Base-by-base conservation (phyloP, 2,888 invertebrate species). In the Xylota sylvarum region DNA sequence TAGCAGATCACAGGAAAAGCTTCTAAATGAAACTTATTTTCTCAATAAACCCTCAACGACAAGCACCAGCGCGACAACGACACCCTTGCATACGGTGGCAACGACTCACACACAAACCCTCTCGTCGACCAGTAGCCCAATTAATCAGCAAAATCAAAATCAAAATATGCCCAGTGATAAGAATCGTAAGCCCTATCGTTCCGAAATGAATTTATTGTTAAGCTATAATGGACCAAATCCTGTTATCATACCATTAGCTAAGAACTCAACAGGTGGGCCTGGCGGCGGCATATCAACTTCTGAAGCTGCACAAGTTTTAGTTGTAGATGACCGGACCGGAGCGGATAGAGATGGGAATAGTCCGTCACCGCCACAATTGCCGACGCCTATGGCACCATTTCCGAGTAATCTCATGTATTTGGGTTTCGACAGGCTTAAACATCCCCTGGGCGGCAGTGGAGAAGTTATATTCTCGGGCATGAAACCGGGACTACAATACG, bases 201-300 rank as follows among this genome's bases (percentile, higher is more conserved):
- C 93, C 4, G 93, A 93, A 90, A 92, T 93, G 91, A 93, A 92
- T 88, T 88, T 93, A 48, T 89, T 92, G 74, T 88, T 93, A 56
- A 91, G 90, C 43, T 93, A 92, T 78, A 91, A 91, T 55, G 92
- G 91, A 84, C 81, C 89, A 74, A 90, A 90, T 88, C 88, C 91
- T 10, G 90, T 90, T 10, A 90, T 89, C 85, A 90, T 89, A 19
- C 89, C 90, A 43, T 48, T 87, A 67, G 76, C 65, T 60, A 83
- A 65, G 40, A 67, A 73, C 37, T 23, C 56, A 50, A 58, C 67
- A 52, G 17, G 43, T 50, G 50, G 50, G 19, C 55, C n/a, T n/a
- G n/a, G 23, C 23, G 2, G 23, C 23, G 23, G 14, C 23, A 40
- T 60, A 43, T 55, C 43, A 1, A 50, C 77, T 23, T 56, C 56